Evolutionary conservation across 2,797 vertebrate genomes (phyloP).

Genomic region (Remorina albescens): DNA sequence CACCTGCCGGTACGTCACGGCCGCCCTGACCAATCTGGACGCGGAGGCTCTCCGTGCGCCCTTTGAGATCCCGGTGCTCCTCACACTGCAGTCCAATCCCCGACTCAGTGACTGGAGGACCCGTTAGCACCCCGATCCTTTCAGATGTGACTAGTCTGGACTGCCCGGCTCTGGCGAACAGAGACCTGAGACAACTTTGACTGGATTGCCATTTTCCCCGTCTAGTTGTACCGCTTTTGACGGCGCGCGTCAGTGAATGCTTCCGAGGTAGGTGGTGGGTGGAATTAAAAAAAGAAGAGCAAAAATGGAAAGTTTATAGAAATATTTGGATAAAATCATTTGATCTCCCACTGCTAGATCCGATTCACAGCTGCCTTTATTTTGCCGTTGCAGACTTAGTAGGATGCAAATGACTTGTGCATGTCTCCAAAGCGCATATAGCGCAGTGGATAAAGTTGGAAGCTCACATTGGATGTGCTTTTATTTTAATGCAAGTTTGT

Average conservation of each 20-base stretch:
- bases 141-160: slow-evolving; percentile 53
- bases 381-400: slow-evolving; percentile 26
- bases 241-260: slow-evolving; percentile 26
- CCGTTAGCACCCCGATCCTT: slow-evolving; percentile 8
- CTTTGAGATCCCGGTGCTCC: slow-evolving; percentile 75
- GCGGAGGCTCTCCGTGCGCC: slow-evolving; percentile 68
- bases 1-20: slow-evolving; percentile 85
- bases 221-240: slow-evolving; percentile 36
- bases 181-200: slow-evolving; percentile 67
- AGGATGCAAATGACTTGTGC: neutral
- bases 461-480: neutral
- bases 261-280: slow-evolving; percentile 72
- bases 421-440: neutral
- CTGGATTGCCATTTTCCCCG: slow-evolving; percentile 68
- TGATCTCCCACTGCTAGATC: rapidly evolving
- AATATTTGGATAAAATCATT: slow-evolving; percentile 9
- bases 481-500: slow-evolving; percentile 48
- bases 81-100: slow-evolving; percentile 43
- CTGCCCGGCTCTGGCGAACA: slow-evolving; percentile 59
- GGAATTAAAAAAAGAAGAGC: too few species aligned
- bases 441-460: neutral
- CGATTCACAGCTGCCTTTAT: neutral
- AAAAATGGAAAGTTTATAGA: slow-evolving; percentile 43
- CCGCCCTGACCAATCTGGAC: slow-evolving; percentile 77
- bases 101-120: slow-evolving; percentile 51